These are phyloP conservation scores for Stenurella melanura DNA, from an alignment of 2,888 invertebrate genomes.

Conservation along the genomic window DNA sequence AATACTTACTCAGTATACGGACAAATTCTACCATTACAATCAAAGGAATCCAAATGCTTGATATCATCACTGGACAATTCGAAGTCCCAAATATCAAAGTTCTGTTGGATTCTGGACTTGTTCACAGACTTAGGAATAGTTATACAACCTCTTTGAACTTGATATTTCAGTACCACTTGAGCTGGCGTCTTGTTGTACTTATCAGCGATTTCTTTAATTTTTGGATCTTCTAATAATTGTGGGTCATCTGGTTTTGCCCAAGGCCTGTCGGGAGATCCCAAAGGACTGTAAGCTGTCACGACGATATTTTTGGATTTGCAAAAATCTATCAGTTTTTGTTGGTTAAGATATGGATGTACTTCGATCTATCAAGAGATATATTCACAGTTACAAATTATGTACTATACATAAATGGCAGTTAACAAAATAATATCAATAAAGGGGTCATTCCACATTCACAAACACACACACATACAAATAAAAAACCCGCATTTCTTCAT, in stretches of 20 bases:
- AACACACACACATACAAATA: too few species aligned
- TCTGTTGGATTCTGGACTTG: conserved; percentile 79
- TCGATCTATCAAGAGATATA: conserved; percentile 78
- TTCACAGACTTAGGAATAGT: conserved; percentile 90
- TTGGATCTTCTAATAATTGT: conserved; percentile 84
- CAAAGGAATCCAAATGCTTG: conserved; percentile 79
- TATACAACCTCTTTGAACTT: conserved; percentile 81
- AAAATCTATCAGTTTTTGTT: conserved; percentile 81
- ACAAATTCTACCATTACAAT: conserved; percentile 82
- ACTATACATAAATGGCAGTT: too few species aligned
- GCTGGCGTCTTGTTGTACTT: conserved; percentile 82
- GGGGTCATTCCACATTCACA: too few species aligned
- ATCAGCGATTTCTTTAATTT: conserved; percentile 78
- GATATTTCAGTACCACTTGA: conserved; percentile 81
- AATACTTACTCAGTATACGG: conserved; percentile 78
- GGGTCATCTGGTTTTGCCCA: conserved; percentile 87
- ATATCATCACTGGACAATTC: conserved; percentile 80
- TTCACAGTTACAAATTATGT: conserved; percentile 42
- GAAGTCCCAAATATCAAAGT: conserved; percentile 86
- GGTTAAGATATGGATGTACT: conserved; percentile 87
- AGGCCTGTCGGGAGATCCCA: conserved; percentile 90
- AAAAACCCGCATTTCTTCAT: too few species aligned
- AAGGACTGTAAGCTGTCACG: conserved; percentile 88
- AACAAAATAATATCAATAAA: not conserved
- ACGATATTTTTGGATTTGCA: conserved; percentile 80